These are phyloP conservation scores for Syrmaticus mikado DNA, from an alignment of 2,113 vertebrate species.

Conservation along the genomic window DNA sequence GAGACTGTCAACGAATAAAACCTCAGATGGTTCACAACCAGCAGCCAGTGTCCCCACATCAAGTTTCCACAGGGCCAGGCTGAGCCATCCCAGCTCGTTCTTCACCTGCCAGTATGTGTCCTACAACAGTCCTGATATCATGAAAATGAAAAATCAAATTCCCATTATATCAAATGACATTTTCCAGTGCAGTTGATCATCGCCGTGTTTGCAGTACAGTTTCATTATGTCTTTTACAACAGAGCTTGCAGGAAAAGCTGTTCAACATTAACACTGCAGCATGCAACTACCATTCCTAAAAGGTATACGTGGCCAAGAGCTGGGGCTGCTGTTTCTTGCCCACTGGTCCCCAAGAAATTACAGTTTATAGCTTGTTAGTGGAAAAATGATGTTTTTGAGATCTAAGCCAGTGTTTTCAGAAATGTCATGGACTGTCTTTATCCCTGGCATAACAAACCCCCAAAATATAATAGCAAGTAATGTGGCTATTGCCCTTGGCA, in stretches of 20 bases:
- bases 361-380: constrained; percentile 45
- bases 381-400: constrained; percentile 35
- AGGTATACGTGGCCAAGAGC: background rate
- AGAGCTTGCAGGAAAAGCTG: background rate
- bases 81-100: background rate
- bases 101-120: background rate
- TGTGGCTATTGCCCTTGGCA: constrained; percentile 74
- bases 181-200: background rate
- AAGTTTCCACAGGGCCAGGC: background rate
- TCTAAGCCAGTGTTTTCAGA: constrained; percentile 43
- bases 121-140: background rate
- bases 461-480: constrained; percentile 47
- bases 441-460: constrained; percentile 44
- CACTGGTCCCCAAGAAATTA: constrained; percentile 37
- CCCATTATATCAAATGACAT: rapidly evolving
- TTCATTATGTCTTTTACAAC: background rate
- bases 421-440: constrained; percentile 61
- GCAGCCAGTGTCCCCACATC: background rate
- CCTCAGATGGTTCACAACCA: background rate
- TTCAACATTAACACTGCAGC: rapidly evolving
- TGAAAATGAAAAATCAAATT: background rate
- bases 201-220: rapidly evolving
- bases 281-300: background rate
- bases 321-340: background rate
- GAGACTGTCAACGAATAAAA: background rate